Base-by-base conservation (phyloP, 1,140 invertebrate genomes). In the Drosophila trapezifrons region DNA sequence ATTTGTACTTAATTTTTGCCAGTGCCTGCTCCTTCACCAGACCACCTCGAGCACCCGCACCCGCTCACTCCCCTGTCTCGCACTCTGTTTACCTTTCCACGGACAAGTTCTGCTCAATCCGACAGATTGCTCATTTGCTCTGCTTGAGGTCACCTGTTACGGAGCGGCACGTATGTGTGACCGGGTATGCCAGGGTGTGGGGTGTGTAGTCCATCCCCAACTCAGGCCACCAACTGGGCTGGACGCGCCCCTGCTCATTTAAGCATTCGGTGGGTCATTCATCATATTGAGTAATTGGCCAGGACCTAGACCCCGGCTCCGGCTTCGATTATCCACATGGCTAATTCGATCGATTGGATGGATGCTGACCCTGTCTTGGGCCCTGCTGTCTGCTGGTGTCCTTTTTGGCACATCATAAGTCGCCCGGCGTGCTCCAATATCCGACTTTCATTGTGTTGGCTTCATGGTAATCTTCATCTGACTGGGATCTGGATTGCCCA, bases 91-190 rank as follows among this genome's bases (percentile, higher is more conserved):
- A 72, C 56, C 71, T 74, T 59, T 42, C 65, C 52, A 71, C 37
- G 27, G 35, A 29, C 46, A 64, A 64, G 47, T 76, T 46, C 27
- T 52, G 54, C 54, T 52, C 64, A 66, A 76, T 66, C 72, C 60
- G 54, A 67, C 73, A 67, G 62, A 69, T 76, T 76, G 72, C 73
- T 76, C 72, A 76, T 76, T 76, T 76, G 72, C 73, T 67, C 63
- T 46, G 54, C 72, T 76, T 76, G 73, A 58, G 73, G 73, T 76
- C 72, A 76, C 73, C 73, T 66, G 73, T 66, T 76, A 76, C 59
- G 45, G 38, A 25, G 20, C 15, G 25, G 27, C 32, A 42, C 10
- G 35, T 55, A 37, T 35, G 47, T 51, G 9, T 57, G 29, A 8
- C 27, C 8, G 27, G 9, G 29, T 32, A 8, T 10, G 29, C 2